Conservation (phyloP, 1,140 invertebrate species). For the Anastrepha obliqua region DNA sequence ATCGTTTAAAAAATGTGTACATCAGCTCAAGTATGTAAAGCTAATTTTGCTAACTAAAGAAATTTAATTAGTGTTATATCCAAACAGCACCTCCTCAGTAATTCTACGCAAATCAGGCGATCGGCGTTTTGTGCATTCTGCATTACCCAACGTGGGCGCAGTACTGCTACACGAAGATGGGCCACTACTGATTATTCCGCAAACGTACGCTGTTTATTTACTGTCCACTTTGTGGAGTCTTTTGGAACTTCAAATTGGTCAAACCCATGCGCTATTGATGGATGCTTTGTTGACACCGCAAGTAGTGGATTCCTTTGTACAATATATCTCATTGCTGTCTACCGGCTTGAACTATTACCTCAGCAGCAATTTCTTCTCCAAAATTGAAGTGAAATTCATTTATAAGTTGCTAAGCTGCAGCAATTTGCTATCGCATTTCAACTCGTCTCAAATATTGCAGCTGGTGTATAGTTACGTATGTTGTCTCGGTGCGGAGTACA, state of each 20-base stretch:
- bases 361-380: slow-evolving; percentile 69
- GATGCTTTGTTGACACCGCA: slow-evolving; percentile 62
- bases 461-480: slow-evolving; percentile 68
- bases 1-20: slow-evolving; percentile 62
- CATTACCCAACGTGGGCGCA: slow-evolving; percentile 70
- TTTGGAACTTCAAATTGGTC: slow-evolving; percentile 59
- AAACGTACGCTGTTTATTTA: slow-evolving; percentile 69
- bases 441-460: slow-evolving; percentile 63
- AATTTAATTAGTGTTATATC: background rate
- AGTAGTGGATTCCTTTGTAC: slow-evolving; percentile 63
- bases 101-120: slow-evolving; percentile 64
- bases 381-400: slow-evolving; percentile 67
- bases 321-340: slow-evolving; percentile 62
- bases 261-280: slow-evolving; percentile 45
- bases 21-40: slow-evolving; percentile 58
- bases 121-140: slow-evolving; percentile 64
- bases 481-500: slow-evolving; percentile 64
- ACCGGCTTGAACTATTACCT: slow-evolving; percentile 62
- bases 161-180: slow-evolving; percentile 66
- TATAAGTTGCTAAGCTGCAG: slow-evolving; percentile 66
- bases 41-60: background rate
- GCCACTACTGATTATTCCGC: slow-evolving; percentile 67
- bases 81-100: slow-evolving; percentile 64
- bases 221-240: slow-evolving; percentile 66
- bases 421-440: slow-evolving; percentile 63